Evolutionary conservation across 2,797 vertebrate genomes (phyloP).

Genomic region (Rachycentron canadum): DNA sequence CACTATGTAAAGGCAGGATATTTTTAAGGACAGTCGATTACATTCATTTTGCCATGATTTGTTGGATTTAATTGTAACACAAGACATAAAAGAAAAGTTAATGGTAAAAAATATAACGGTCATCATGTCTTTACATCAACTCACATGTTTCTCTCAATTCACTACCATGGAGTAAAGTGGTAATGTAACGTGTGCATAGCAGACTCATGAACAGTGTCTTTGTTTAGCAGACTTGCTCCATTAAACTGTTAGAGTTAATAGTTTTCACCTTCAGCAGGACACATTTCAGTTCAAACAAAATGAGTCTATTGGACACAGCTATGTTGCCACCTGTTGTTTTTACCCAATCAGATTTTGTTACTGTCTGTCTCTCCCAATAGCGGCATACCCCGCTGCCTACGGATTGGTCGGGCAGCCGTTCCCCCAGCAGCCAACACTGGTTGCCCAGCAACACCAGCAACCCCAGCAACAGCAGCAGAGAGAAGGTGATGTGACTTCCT

Average conservation of each 20-base stretch:
- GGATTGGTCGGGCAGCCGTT: constrained; percentile 93
- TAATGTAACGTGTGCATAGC: constrained; percentile 33
- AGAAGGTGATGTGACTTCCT: constrained; percentile 88
- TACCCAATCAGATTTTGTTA: constrained; percentile 73
- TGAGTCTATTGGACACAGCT: constrained; percentile 53
- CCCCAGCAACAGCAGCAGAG: constrained; percentile 92
- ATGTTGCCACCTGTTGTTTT: constrained; percentile 82
- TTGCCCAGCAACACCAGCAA: constrained; percentile 91
- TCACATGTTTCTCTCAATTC: constrained; percentile 20
- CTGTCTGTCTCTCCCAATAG: constrained; percentile 83
- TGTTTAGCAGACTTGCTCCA: constrained; percentile 64
- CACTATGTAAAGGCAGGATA: constrained; percentile 37
- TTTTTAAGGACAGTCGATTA: constrained; percentile 38
- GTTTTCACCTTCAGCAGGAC: constrained; percentile 81
- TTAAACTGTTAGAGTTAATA: constrained; percentile 71
- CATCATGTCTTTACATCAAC: constrained; percentile 20
- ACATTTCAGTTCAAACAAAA: constrained; percentile 55
- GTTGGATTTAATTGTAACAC: constrained; percentile 52
- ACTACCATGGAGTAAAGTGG: constrained; percentile 14
- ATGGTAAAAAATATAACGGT: constrained; percentile 19
- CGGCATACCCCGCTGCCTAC: constrained; percentile 93
- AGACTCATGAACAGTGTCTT: constrained; percentile 58
- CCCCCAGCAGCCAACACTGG: constrained; percentile 91
- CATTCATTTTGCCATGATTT: constrained; percentile 35
- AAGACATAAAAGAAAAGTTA: constrained; percentile 8